These are phyloP conservation scores for Amorpha juglandis DNA, from an alignment of 2,888 invertebrate species.

Conservation along the genomic window DNA sequence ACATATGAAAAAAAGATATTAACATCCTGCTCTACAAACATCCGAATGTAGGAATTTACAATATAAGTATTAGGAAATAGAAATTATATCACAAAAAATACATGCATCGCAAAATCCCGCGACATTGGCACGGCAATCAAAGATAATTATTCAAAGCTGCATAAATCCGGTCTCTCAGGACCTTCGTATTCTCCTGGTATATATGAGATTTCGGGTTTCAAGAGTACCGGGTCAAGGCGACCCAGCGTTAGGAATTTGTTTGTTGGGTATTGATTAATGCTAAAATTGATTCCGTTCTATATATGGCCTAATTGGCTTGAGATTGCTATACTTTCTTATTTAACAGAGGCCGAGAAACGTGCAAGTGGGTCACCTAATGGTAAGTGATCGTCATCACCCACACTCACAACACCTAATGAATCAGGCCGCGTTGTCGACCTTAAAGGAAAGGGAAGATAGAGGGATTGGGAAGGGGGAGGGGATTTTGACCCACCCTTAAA, in stretches of 20 bases:
- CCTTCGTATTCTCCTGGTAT: neutral
- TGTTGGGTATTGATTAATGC: conserved; percentile 1
- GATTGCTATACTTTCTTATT: neutral
- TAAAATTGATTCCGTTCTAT: conserved; percentile 1
- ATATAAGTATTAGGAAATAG: no score
- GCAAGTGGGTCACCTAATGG: no score
- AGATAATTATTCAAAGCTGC: neutral
- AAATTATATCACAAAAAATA: neutral
- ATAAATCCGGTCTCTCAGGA: conserved; percentile 5
- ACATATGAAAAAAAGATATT: no score
- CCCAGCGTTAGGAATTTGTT: conserved; percentile 8
- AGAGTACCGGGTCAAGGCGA: conserved; percentile 9
- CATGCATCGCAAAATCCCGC: neutral
- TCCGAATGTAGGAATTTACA: no score
- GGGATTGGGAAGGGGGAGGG: no score
- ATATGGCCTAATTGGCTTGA: neutral
- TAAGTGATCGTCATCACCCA: no score
- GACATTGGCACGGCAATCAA: neutral
- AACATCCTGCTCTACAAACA: no score
- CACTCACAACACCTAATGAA: no score
- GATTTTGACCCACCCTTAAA: no score
- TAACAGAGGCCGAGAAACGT: no score
- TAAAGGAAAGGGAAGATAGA: no score
- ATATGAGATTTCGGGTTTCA: conserved; percentile 7
- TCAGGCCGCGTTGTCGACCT: no score